phyloP scores from a whole-genome alignment of 2,888 invertebrate genomes.

The Epinotia brunnichana region DNA sequence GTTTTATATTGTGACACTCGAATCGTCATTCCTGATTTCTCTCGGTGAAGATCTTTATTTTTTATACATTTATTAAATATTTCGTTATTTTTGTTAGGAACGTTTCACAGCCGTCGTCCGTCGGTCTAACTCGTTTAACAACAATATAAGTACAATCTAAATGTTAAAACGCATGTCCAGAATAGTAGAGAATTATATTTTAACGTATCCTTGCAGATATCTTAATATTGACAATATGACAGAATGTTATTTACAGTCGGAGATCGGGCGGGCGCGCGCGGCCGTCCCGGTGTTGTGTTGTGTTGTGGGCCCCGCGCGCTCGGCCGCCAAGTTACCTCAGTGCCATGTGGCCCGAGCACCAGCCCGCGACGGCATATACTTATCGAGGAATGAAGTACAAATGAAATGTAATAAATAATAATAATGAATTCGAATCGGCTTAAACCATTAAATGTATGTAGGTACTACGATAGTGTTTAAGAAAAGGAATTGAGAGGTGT shows the following conservation, averaged over 20 bases:
- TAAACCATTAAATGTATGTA: conserved; percentile 64
- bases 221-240: conserved; percentile 81
- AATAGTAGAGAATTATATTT: conserved; percentile 76
- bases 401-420: conserved; percentile 70
- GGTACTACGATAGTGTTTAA: conserved; percentile 73
- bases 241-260: conserved; percentile 80
- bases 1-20: conserved; percentile 47
- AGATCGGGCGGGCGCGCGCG: conserved; percentile 41
- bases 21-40: conserved; percentile 74
- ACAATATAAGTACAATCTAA: conserved; percentile 80
- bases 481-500: conserved; percentile 73
- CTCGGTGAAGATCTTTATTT: conserved; percentile 82
- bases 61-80: conserved; percentile 76
- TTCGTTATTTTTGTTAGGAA: conserved; percentile 63
- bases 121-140: conserved; percentile 75
- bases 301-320: conserved; percentile 46
- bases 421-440: conserved; percentile 70
- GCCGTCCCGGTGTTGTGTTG: conserved; percentile 34
- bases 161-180: conserved; percentile 75
- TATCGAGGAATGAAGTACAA: conserved; percentile 76
- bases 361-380: conserved; percentile 49
- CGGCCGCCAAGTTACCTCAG: conserved; percentile 77
- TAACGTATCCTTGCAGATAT: conserved; percentile 78
- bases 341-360: conserved; percentile 59
- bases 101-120: conserved; percentile 63